These are phyloP conservation scores for Nycticebus coucang DNA, from an alignment of 2,113 vertebrate species.

Conservation along the genomic window DNA sequence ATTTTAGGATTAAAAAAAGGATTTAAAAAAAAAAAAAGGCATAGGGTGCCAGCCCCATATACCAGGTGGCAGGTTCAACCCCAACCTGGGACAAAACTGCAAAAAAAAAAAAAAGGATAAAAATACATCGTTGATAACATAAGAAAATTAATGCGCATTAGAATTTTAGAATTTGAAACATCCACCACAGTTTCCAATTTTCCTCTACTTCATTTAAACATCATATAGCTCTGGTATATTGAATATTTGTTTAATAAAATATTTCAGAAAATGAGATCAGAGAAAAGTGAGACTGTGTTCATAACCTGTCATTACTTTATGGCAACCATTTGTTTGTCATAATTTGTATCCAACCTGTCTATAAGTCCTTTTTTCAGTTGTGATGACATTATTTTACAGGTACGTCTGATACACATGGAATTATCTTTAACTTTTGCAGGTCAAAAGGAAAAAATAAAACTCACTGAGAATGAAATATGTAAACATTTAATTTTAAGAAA, in stretches of 20 bases:
- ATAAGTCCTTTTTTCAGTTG: neutral
- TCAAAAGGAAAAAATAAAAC: constrained; percentile 29
- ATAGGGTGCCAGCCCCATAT: no score
- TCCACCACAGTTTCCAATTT: neutral
- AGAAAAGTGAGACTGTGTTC: neutral
- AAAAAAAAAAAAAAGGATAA: no score
- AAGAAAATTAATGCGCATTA: neutral
- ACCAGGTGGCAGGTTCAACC: no score
- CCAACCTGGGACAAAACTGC: no score
- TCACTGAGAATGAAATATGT: constrained; percentile 24
- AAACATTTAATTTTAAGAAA: constrained; percentile 58
- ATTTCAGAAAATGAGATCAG: neutral
- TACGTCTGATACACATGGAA: neutral
- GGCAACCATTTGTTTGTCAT: neutral
- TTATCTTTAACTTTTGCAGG: constrained; percentile 45
- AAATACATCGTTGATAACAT: neutral
- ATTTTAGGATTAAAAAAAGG: no score
- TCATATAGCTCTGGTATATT: neutral
- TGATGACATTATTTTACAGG: constrained; percentile 44
- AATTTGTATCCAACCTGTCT: constrained; percentile 7
- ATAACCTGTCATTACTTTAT: neutral
- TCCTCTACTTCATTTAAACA: constrained; percentile 15
- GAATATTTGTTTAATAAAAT: constrained; percentile 7
- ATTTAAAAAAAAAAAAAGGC: no score
- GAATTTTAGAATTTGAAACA: neutral